Evolutionary conservation across 53 echinoderm and acorn worm genomes (phyloP).

Genomic region (Stichopus horrens): DNA sequence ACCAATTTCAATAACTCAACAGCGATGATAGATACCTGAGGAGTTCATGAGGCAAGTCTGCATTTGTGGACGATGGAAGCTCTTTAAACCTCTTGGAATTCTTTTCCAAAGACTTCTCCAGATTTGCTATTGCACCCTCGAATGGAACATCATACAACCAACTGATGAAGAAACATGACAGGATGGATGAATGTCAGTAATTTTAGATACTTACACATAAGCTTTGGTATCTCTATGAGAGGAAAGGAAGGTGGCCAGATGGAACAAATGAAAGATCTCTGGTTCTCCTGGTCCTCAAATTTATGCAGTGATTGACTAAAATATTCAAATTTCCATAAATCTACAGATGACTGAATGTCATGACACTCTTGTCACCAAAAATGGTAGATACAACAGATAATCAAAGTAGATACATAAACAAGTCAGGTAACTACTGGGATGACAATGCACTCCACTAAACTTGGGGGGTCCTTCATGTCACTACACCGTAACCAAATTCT

Average conservation of each 20-base stretch:
- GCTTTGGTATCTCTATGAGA: too few species aligned
- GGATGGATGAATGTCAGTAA: not conserved
- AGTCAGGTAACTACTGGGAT: too few species aligned
- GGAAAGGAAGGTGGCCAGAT: not conserved
- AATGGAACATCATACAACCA: conserved; percentile 89
- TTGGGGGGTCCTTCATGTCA: too few species aligned
- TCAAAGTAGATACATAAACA: too few species aligned
- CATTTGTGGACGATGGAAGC: conserved; percentile 62
- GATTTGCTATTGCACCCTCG: conserved; percentile 97
- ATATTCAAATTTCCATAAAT: too few species aligned
- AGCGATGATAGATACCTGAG: conserved; percentile 69
- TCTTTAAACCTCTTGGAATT: conserved; percentile 85
- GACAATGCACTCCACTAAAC: too few species aligned
- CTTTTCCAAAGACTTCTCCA: conserved; percentile 90
- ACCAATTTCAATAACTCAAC: not conserved
- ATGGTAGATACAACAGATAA: too few species aligned
- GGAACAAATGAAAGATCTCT: not conserved
- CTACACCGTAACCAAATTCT: too few species aligned
- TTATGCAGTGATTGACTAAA: not conserved
- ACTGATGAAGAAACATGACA: conserved; percentile 36
- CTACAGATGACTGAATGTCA: too few species aligned
- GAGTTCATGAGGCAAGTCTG: conserved; percentile 90
- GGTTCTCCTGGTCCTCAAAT: not conserved
- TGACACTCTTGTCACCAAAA: too few species aligned
- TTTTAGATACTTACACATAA: too few species aligned